Conservation (phyloP, 2,888 invertebrate species). For the Rhaphigaster nebulosa region DNA sequence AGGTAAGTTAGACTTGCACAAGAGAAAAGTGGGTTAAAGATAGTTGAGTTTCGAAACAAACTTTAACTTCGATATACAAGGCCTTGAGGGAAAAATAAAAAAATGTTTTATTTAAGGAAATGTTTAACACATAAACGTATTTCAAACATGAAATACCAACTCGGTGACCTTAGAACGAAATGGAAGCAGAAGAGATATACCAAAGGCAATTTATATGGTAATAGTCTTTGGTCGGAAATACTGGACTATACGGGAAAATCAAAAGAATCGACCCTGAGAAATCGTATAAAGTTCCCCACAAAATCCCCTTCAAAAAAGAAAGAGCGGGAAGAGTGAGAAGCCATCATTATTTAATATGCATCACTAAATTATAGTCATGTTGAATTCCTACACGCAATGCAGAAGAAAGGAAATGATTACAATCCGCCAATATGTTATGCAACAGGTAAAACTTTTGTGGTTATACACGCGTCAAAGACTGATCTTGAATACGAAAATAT, state of each 20-base stretch:
- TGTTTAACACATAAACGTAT: constrained; percentile 15
- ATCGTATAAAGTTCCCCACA: not conserved
- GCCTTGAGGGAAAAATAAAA: not conserved
- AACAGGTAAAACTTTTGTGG: not conserved
- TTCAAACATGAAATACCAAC: not conserved
- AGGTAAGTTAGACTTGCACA: not conserved
- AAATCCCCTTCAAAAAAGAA: not conserved
- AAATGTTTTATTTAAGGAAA: not conserved
- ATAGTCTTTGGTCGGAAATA: not conserved
- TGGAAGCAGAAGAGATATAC: not conserved
- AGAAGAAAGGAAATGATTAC: not conserved
- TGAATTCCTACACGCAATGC: not conserved
- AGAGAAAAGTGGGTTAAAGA: not conserved
- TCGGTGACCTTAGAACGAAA: not conserved
- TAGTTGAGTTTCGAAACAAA: not conserved
- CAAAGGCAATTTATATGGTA: constrained; percentile 22
- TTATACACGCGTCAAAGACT: too few species aligned
- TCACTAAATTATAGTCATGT: not conserved
- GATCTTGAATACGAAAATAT: too few species aligned
- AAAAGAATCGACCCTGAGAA: not conserved
- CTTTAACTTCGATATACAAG: not conserved
- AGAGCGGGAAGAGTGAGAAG: not conserved
- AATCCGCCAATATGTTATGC: not conserved
- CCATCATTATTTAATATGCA: not conserved
- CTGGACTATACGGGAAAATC: not conserved